phyloP scores from a whole-genome alignment of 2,113 vertebrate genomes.

The Hydrolagus affinis region DNA sequence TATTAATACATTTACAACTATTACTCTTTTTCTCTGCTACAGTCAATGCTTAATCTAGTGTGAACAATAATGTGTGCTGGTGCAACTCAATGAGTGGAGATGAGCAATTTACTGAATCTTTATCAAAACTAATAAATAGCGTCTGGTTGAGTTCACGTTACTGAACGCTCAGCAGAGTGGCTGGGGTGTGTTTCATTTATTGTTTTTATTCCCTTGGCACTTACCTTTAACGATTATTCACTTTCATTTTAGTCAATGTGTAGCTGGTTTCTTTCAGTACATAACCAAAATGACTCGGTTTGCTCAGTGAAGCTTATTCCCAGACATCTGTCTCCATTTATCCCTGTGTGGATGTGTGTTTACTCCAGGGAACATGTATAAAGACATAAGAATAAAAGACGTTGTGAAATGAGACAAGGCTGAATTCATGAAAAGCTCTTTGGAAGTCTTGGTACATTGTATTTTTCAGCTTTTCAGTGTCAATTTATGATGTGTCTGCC shows the following conservation, averaged over 20 bases:
- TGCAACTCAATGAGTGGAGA: background rate
- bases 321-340: background rate
- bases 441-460: no score
- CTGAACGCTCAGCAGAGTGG: background rate
- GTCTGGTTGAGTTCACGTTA: background rate
- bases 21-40: no score
- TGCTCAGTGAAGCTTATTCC: background rate
- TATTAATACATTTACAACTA: no score
- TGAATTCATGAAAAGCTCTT: no score
- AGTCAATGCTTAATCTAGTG: background rate
- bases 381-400: background rate
- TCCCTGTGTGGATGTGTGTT: background rate
- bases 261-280: background rate
- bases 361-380: background rate
- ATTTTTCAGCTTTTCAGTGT: no score
- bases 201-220: background rate
- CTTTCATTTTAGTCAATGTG: background rate
- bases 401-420: no score
- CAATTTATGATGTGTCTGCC: no score
- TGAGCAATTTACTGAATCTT: background rate
- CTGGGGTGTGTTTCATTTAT: background rate
- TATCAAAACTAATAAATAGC: background rate
- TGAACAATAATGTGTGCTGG: background rate
- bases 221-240: background rate
- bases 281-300: background rate